phyloP scores from a whole-genome alignment of 1,140 invertebrate genomes.

The Ips nitidus region DNA sequence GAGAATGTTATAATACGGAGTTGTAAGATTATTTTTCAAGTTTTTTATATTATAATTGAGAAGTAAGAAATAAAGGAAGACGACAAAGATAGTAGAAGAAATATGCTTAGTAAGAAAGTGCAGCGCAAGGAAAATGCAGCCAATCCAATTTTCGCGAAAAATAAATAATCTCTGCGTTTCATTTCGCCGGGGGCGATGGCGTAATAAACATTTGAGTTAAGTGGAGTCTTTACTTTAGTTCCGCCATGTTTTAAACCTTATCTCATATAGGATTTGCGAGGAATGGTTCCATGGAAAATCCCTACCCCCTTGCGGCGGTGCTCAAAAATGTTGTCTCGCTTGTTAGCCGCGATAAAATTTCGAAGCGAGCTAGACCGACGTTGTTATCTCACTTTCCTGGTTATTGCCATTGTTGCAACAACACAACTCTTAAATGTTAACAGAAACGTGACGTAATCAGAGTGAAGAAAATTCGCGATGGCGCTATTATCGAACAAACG shows the following conservation, averaged over 20 bases:
- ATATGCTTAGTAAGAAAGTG: too few species aligned
- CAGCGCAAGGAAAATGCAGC: not conserved
- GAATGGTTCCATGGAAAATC: conserved; percentile 16
- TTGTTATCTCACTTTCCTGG: conserved; percentile 3
- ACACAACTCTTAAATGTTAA: not conserved
- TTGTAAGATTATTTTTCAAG: too few species aligned
- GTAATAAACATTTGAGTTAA: conserved; percentile 25
- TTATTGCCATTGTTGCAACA: not conserved
- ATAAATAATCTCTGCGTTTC: conserved; percentile 23
- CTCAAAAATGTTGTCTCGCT: conserved; percentile 24
- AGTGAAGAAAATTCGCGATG: not conserved
- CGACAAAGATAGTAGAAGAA: too few species aligned
- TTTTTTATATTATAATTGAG: too few species aligned
- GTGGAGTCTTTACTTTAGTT: conserved; percentile 22
- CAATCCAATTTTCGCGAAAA: conserved; percentile 14
- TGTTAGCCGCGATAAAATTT: conserved; percentile 8
- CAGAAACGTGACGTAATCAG: not conserved
- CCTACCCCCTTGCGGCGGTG: conserved; percentile 9
- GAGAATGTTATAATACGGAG: too few species aligned
- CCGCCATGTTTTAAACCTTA: conserved; percentile 23
- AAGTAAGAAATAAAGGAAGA: too few species aligned
- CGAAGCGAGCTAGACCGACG: not conserved
- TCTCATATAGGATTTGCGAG: conserved; percentile 26
- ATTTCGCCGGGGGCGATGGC: conserved; percentile 19
- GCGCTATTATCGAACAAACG: not conserved